Base-by-base conservation (phyloP, 2,113 vertebrate genomes). In the Procavia capensis region DNA sequence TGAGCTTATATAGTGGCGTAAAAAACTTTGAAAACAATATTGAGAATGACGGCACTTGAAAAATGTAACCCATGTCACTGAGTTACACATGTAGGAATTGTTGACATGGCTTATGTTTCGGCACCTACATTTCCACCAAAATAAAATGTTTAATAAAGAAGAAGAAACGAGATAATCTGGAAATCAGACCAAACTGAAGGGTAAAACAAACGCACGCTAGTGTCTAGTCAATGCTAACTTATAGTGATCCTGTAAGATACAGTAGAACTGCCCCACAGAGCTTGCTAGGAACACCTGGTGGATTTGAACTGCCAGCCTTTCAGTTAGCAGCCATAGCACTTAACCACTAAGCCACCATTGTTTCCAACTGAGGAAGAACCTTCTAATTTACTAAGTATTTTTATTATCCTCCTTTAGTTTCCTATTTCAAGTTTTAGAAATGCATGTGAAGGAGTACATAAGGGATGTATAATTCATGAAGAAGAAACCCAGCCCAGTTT, bases 381-480 rank as follows among this genome's bases (percentile, higher is more conserved):
- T 36, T 68, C 66, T 80, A 59, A 94, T 20, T 74, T 20, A 85
- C 14, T 25, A 47, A 59, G 8, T 59, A 66, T 41, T 57, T 83
- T 85, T 72, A 8, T 13, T 57, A 54, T 57, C 34, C 34, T 79
- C 27, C 45, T 74, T 81, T 45, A 59, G 16, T 81, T 93, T 93
- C 27, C 64, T 82, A 81, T 84, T 29, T 75, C 16, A 79, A 75
- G 20, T 68, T 76, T 90, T 54, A 83, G 50, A 84, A 43, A 85
- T 76, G 79, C 24, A 75, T 88, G 47, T 19, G 9, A 95, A 93
- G 63, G 68, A 31, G 9, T 34, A 87, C 20, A 36, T 76, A 82
- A 78, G 36, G 47, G 93, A 86, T 88, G 54, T 20, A 66, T 85
- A 85, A 79, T 82, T 94, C 88, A 90, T 82, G 54, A 95, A 94